Evolutionary conservation across 2,797 vertebrate species (phyloP).

Genomic region (Delichon dasypus): DNA sequence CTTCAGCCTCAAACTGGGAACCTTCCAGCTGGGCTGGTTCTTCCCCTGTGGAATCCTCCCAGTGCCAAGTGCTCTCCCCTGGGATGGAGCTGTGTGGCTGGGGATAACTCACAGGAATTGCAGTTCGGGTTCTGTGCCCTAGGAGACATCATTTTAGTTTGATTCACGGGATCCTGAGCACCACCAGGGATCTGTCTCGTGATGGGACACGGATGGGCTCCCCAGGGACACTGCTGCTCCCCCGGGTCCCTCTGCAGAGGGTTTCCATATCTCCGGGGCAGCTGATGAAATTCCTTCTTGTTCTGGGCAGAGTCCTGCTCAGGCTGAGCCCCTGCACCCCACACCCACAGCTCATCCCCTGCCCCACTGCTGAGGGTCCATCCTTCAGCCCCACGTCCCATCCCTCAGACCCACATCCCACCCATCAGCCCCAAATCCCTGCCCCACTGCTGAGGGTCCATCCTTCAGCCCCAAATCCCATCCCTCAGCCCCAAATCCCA

Average conservation of each 20-base stretch:
- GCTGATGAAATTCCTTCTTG: neutral
- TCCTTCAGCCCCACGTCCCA: no score
- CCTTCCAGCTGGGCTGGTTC: neutral
- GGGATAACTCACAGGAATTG: neutral
- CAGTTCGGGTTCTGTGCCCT: neutral
- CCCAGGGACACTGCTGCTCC: neutral
- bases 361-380: neutral
- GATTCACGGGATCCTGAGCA: neutral
- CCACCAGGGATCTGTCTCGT: neutral
- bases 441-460: no score
- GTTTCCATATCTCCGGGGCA: neutral
- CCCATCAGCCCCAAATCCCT: no score
- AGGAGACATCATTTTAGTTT: no score
- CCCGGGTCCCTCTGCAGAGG: neutral
- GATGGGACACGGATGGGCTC: neutral
- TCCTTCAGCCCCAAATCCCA: neutral
- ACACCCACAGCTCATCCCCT: neutral
- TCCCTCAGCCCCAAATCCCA: neutral
- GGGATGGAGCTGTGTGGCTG: neutral
- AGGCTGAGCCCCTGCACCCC: neutral
- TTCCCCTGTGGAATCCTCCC: neutral
- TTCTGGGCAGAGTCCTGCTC: neutral
- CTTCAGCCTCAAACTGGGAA: constrained; percentile 25
- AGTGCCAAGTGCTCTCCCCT: neutral
- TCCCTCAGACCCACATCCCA: no score